Base-by-base conservation (phyloP, 2,888 invertebrate genomes). In the Acheta domesticus region DNA sequence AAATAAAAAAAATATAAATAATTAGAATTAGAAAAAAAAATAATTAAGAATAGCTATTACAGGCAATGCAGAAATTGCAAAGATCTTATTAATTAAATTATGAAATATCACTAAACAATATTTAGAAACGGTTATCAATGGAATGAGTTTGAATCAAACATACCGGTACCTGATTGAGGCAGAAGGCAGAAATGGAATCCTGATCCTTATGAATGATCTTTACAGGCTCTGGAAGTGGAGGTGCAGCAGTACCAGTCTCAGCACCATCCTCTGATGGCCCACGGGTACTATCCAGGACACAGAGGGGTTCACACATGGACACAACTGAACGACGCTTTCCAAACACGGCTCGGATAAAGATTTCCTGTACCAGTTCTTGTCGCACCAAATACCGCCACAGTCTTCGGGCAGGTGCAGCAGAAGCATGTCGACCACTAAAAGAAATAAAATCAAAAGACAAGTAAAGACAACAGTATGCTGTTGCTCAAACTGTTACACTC, bases 161-260 rank as follows among this genome's bases (percentile, higher is more conserved):
- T 36, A 36, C 36, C 36, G 36, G 36, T 85, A 96, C 97, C 90
- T 95, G 94, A 87, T 98, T 98, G 81, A 98, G 91, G 86, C 98
- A 98, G 89, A 99, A 99, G 50, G 99, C 96, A 79, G 97, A 93
- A 83, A 99, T 98, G 80, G 97, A 96, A 87, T 99, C 99, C 88
- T 98, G 98, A 86, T 99, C 99, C 88, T 99, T 98, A 87, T 99
- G 99, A 83, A 99, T 96, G 84, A 99, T 96, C 83, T 98, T 91
- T 81, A 97, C 96, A 14, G 96, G 96, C 85, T 96, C 96, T 80
- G 92, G 90, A 80, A 91, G 86, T 81, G 80, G 74, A 21, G 76
- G 49, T 23, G 79, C 78, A 20, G 78, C 48, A 76, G 80, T 79
- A 79, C 80, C 77, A 14, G 77, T 81, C 75, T 80, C 80, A 21